Base-by-base conservation (phyloP, 2,888 invertebrate genomes). In the Rapana venosa region DNA sequence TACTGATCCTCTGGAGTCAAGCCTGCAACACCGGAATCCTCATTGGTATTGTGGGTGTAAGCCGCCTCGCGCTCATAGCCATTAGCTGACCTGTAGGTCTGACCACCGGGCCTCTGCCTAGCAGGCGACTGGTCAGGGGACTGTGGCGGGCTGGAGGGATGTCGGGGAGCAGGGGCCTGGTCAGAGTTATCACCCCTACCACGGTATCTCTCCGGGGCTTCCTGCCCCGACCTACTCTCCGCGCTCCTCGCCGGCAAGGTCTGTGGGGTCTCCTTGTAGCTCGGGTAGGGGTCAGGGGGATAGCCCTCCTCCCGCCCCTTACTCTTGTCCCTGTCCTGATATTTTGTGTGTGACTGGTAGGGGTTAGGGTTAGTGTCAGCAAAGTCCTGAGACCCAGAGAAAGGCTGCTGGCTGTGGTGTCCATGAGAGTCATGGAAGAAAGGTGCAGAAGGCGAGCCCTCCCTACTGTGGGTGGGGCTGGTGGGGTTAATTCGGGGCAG, bases 11-110 rank as follows among this genome's bases (percentile, higher is more conserved):
- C 95, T 26, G 94, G 94, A 61, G 93, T 93, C 88, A 93, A 91
- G 81, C 93, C 94, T 92, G 94, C 94, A 92, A 94, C 93, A 92
- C 94, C 94, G 90, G 94, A 94, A 92, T 95, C 94, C 91, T 94
- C 94, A 91, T 94, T 94, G 91, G 93, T 93, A 90, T 92, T 91
- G 92, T 92, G 92, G 56, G 92, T 93, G 89, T 92, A 92, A 26
- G 92, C 91, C 13, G 91, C 91, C 56, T 91, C 90, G 17, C 90
- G 91, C 74, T 87, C 74, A 74, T 87, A 87, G 87, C 87, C 87
- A 47, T 47, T 87, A 26, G 87, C 87, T 11, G 66, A 47, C 74
- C 87, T 87, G 87, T 87, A 56, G 35, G 87, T 36, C 87, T 36
- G 36, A 22, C 58, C 66, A 15, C 61, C 70, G n/a, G 66, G 32